A percentile compares a stretch with the other conserved stretches of the same genome.
Conservation (phyloP, 2,797 vertebrate species). For the Dipus sagitta region DNA sequence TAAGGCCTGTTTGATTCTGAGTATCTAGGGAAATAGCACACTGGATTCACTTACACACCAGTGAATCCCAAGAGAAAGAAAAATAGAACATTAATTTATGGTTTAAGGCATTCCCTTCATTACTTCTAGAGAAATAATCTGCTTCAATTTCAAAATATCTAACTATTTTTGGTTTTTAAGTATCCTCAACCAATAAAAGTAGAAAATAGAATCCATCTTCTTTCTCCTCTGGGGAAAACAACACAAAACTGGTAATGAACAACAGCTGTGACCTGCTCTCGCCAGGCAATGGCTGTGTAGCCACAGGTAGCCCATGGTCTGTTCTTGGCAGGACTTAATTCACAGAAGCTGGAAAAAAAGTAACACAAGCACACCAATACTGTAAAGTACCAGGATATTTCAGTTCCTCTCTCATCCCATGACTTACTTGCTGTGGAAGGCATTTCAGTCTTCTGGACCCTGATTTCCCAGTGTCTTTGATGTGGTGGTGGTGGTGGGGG, state of each 20-base stretch:
- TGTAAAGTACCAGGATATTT: not conserved
- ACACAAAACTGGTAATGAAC: conserved; percentile 28
- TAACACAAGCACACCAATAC: not conserved
- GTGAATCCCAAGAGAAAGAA: conserved; percentile 85
- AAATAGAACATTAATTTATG: conserved; percentile 81
- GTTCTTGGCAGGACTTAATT: conserved; percentile 51
- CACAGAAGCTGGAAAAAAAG: conserved; percentile 25
- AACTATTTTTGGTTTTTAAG: conserved; percentile 76
- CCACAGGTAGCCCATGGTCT: not conserved
- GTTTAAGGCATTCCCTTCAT: conserved; percentile 70
- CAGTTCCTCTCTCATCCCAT: conserved; percentile 13
- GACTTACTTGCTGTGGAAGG: conserved; percentile 36
- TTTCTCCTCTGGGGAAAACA: conserved; percentile 63
- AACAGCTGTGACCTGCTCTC: not conserved
- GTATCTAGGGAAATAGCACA: conserved; percentile 82
- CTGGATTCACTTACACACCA: conserved; percentile 83
- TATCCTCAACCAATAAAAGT: conserved; percentile 63
- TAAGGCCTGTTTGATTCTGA: conserved; percentile 84
- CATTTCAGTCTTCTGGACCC: conserved; percentile 11
- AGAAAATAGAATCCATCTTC: conserved; percentile 68
- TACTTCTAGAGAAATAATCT: conserved; percentile 59
- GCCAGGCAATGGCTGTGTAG: not conserved
- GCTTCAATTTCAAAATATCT: conserved; percentile 74
- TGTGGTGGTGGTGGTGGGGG: too few relatives aligned
- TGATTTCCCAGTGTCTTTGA: not conserved